Evolutionary conservation across 2,797 vertebrate genomes (phyloP).

Genomic region (Pseudomugil tenellus): DNA sequence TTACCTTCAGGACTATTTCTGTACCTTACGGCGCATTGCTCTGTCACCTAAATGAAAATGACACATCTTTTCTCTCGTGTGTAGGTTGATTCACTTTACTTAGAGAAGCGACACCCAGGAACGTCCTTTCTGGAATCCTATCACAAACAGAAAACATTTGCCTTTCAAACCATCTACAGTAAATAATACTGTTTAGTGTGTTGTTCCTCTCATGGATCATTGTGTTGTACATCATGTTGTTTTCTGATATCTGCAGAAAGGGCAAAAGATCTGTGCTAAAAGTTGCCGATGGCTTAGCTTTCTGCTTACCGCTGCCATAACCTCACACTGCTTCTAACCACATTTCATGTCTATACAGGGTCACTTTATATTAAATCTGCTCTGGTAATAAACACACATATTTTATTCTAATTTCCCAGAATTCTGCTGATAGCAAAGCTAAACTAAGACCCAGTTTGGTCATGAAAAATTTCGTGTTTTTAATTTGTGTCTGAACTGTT

Average conservation of each 20-base stretch:
- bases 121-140: too few relatives aligned
- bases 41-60: not conserved
- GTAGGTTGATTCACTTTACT: not conserved
- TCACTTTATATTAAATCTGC: not conserved
- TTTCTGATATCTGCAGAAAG: not conserved
- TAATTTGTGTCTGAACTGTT: conserved; percentile 22
- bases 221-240: not conserved
- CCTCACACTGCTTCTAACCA: not conserved
- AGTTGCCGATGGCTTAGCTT: too few relatives aligned
- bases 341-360: not conserved
- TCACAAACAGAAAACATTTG: too few relatives aligned
- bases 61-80: not conserved
- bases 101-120: not conserved
- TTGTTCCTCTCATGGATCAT: not conserved
- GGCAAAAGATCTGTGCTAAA: too few relatives aligned
- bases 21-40: not conserved
- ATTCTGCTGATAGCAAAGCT: not conserved
- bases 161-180: not conserved
- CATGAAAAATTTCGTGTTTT: not conserved
- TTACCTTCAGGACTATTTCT: not conserved
- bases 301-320: not conserved
- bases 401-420: not conserved
- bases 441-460: not conserved
- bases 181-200: not conserved
- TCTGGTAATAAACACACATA: not conserved